Evolutionary conservation across 2,888 invertebrate genomes (phyloP), one percentile per base, ranked within the genome.

Genomic region (Allolobophora icterica): DNA sequence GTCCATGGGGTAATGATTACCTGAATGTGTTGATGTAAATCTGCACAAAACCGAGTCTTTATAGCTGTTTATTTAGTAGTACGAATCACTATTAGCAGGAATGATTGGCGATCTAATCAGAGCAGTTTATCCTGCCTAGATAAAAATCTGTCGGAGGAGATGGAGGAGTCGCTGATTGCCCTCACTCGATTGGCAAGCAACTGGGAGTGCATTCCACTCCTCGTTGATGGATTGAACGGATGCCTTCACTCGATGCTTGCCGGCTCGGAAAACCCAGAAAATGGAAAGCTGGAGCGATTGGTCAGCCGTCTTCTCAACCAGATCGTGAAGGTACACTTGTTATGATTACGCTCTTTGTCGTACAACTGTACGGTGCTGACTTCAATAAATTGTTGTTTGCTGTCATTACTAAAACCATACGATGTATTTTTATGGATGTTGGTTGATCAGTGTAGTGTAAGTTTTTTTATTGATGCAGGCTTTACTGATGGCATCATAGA

Each of bases 121-220:
- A n/a, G 5, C 71, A 52, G 52, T 71, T 71, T 71, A n/a, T 71
- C 71, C 71, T 71, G 71, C n/a, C 8, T n/a, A 71, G 71, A 71
- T 71, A 71, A 71, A 71, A 71, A n/a, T 71, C 71, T 71, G 3
- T 92, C 94, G 24, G 95, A 94, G 84, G 95, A 95, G 91, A 94
- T 95, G 89, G 96, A 96, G 93, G 95, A 96, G 90, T 96, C 96
- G 21, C 95, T 96, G 93, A 95, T 95, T 91, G 95, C 96, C 19
- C 95, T 96, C 91, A 95, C 96, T 93, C 96, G 96, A 93, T 96
- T 96, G 95, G 96, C 96, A 19, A 94, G 95, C 91, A 96, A 96
- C 94, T 95, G 96, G 89, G 96, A 96, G 94, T 96, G 96, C 93
- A 94, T 96, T 71, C 96, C 96, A n/a, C 95, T 95, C 71, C 95